Percentiles rank a stretch among this genome's conserved stretches.
Evolutionary conservation across 1,140 invertebrate genomes (phyloP).

Genomic region (Drosophila equinoxialis): DNA sequence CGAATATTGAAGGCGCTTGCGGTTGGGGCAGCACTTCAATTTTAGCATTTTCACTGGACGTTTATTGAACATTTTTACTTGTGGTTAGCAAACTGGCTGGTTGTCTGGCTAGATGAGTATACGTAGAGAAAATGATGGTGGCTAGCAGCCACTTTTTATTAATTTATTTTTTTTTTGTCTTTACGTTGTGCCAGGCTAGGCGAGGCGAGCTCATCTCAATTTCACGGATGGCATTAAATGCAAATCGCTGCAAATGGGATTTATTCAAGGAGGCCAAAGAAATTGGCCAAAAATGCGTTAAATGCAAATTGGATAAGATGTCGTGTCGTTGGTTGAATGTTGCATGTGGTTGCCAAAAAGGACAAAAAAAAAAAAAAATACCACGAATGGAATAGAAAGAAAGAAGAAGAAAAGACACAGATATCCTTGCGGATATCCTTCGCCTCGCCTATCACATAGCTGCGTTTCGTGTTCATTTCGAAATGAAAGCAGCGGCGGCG

Average conservation of each 20-base stretch:
- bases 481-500: conserved; percentile 63
- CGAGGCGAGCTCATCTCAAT: conserved; percentile 56
- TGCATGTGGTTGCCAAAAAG: conserved; percentile 54
- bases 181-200: not conserved
- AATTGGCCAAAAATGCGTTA: conserved; percentile 75
- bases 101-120: conserved; percentile 3
- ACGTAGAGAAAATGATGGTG: not conserved
- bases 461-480: conserved; percentile 57
- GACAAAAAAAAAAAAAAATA: not conserved
- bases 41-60: conserved; percentile 55
- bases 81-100: conserved; percentile 44
- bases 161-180: conserved; percentile 59
- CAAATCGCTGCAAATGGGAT: conserved; percentile 75
- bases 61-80: conserved; percentile 81
- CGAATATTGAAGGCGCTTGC: conserved; percentile 71
- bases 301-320: conserved; percentile 81
- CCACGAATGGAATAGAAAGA: not conserved
- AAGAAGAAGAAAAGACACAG: conserved; percentile 11
- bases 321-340: conserved; percentile 42
- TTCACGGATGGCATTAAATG: conserved; percentile 76
- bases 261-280: conserved; percentile 40
- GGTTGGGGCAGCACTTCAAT: conserved; percentile 42
- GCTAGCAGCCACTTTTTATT: conserved; percentile 60
- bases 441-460: conserved; percentile 52
- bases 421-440: conserved; percentile 72